A percentile compares a stretch with the other conserved stretches of the same genome.
Evolutionary conservation across 2,113 vertebrate species (phyloP).

Genomic region (Piprites chloris): DNA sequence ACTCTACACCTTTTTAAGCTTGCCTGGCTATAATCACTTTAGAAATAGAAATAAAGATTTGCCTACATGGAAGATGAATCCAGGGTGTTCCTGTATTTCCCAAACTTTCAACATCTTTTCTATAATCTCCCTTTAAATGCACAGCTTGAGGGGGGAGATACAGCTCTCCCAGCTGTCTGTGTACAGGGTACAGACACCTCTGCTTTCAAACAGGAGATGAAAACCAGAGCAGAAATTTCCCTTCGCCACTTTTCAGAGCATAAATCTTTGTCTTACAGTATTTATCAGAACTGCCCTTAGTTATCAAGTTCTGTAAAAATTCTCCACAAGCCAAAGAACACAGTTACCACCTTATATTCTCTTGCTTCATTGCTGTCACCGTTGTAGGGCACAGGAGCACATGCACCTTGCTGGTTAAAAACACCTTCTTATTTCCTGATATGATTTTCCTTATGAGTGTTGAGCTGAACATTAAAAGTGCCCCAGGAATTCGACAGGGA

Average conservation of each 20-base stretch:
- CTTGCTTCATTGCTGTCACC: background rate
- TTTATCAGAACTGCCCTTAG: background rate
- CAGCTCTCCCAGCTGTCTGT: background rate
- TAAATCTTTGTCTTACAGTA: background rate
- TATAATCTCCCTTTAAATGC: slow-evolving; percentile 18
- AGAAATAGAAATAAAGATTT: slow-evolving; percentile 58
- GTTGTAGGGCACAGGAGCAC: background rate
- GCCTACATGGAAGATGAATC: background rate
- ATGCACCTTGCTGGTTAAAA: background rate
- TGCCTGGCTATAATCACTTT: slow-evolving; percentile 25
- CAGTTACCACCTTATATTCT: background rate
- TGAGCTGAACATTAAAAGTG: background rate
- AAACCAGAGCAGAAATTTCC: slow-evolving; percentile 13
- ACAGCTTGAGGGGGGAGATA: slow-evolving; percentile 18
- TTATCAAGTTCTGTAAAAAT: background rate
- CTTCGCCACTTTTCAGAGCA: background rate
- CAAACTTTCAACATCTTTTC: slow-evolving; percentile 50
- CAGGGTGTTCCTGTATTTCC: slow-evolving; percentile 31
- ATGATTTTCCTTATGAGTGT: background rate
- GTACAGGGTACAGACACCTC: background rate
- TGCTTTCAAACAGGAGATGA: background rate
- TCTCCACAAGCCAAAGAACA: background rate
- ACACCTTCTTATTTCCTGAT: background rate
- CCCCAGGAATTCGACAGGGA: background rate
- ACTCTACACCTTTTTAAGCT: slow-evolving; percentile 9